Evolutionary conservation across 2,113 vertebrate genomes (phyloP), one percentile per base, ranked within the genome.

Genomic region (Scomber japonicus): DNA sequence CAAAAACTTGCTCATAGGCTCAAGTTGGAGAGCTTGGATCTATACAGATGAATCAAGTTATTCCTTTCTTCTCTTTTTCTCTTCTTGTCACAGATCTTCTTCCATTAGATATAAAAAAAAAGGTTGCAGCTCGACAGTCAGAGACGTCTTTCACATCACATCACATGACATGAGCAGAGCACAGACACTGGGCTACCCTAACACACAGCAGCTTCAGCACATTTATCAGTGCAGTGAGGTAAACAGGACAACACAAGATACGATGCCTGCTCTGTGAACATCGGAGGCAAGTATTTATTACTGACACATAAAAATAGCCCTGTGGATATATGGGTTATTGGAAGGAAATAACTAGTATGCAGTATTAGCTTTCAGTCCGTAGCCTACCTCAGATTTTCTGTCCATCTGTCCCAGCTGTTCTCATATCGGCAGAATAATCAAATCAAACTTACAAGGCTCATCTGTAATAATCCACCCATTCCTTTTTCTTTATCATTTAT

Each of bases 351-450:
- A 13, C 11, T 15, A 59, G 31, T 10, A 16, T 17, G 19, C 5
- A 56, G 30, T 46, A 71, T 60, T 57, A 62, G 17, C 53, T 63
- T 51, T 67, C n/a, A 63, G 75, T 57, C 50, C 65, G 48, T 5
- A 35, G 24, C 78, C 31, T 73, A 70, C 78, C 71, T 84, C 63
- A 35, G 31, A 17, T 77, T 54, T 19, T 49, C 3, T 49, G 5
- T 79, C 56, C 81, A 71, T 82, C 67, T 77, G 68, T 69, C 73
- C 44, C 46, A 61, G 45, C 35, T 67, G 57, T 68, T 67, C n/a
- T 56, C 56, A 57, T 27, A 17, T 44, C 1, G 3, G 14, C 62
- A 50, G 19, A 59, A 55, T 12, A 50, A 76, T 76, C 16, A 54
- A 55, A 50, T 45, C 15, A 67, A 66, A 14, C 0, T 16, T 62